Base-by-base conservation (phyloP, 2,888 invertebrate genomes). In the Tetanocera ferruginea region DNA sequence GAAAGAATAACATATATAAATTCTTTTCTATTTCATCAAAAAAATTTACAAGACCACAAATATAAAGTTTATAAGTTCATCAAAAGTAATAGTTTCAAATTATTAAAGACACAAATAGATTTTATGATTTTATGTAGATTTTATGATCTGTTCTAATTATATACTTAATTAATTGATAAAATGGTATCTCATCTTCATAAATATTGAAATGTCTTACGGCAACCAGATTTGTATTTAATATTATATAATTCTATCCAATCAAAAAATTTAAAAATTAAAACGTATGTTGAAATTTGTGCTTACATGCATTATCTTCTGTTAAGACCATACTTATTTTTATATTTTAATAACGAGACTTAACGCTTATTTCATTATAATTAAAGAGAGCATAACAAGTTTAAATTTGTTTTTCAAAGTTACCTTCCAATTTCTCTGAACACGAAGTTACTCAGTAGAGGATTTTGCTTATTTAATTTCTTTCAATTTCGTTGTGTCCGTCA, bases 51-150 rank as follows among this genome's bases (percentile, higher is more conserved):
- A n/a, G n/a, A n/a, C n/a, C n/a, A n/a, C n/a, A n/a, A n/a, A n/a
- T n/a, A n/a, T n/a, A n/a, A n/a, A n/a, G n/a, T n/a, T n/a, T n/a
- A n/a, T n/a, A n/a, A n/a, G n/a, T n/a, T n/a, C n/a, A 60, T n/a
- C n/a, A 60, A 60, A 60, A 19, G 60, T 60, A 23, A 60, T 60
- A 4, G 60, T 60, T 60, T 60, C 51, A 17, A 51, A n/a, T 51
- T 3, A 11, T 51, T 51, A 8, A 51, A 3, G 6, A 8, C 51
- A 51, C n/a, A 52, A 52, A 52, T n/a, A 52, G 5, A 52, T 52
- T n/a, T n/a, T n/a, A n/a, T n/a, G n/a, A n/a, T n/a, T n/a, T n/a
- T n/a, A n/a, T n/a, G n/a, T n/a, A n/a, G n/a, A n/a, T n/a, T n/a
- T 52, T 19, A 6, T 17, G 4, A 3, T 60, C 60, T 19, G 23